Evolutionary conservation across 2,797 vertebrate genomes (phyloP).

Genomic region (Philypnodon macrostomus): DNA sequence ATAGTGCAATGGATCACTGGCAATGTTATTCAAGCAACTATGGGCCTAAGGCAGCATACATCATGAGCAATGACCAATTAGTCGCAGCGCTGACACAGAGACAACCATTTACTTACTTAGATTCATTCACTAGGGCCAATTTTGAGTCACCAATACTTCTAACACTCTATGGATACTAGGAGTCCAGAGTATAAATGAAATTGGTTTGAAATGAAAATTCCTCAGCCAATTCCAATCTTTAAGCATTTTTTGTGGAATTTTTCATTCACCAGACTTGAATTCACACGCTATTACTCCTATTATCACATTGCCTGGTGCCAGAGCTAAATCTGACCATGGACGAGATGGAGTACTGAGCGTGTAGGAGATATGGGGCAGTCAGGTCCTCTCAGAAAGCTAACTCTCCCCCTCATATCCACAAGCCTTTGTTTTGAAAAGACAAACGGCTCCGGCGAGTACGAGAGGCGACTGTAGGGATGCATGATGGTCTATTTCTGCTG

Average conservation of each 20-base stretch:
- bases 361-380: conserved; percentile 15
- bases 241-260: neutral
- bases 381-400: conserved; percentile 39
- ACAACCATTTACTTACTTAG: no score
- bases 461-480: conserved; percentile 54
- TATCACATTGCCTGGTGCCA: conserved; percentile 1
- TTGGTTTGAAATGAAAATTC: no score
- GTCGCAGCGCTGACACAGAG: no score
- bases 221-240: neutral
- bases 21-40: no score
- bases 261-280: conserved; percentile 12
- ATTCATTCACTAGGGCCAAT: no score
- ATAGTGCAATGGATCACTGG: no score
- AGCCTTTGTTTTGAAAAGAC: conserved; percentile 49
- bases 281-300: neutral
- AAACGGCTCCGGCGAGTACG: conserved; percentile 41
- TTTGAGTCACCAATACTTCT: no score
- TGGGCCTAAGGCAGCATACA: no score
- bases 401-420: conserved; percentile 12
- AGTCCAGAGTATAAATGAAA: no score
- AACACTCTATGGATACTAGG: no score
- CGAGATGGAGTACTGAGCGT: conserved; percentile 5
- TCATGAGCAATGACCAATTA: no score
- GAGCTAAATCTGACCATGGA: conserved; percentile 5
- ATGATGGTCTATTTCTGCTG: conserved; percentile 66